These are phyloP conservation scores for Sylvicapra grimmia DNA, from an alignment of 2,113 vertebrate genomes.

Conservation along the genomic window DNA sequence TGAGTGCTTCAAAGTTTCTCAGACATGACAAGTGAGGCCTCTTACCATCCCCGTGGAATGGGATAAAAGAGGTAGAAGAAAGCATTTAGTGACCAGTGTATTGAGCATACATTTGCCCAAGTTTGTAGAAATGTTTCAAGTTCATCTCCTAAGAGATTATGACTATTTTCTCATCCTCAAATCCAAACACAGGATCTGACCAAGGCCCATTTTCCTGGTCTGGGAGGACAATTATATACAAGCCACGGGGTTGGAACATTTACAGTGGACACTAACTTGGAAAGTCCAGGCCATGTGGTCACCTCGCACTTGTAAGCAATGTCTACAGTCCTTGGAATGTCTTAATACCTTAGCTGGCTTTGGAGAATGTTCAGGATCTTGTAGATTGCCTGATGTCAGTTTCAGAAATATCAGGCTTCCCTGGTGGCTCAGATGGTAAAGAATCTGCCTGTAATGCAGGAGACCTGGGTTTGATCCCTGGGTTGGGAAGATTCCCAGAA, in stretches of 20 bases:
- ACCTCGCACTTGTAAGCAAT: not conserved
- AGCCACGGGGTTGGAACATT: not conserved
- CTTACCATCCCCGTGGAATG: not conserved
- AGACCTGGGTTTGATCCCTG: not conserved
- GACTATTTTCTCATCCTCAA: no score
- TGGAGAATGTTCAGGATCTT: not conserved
- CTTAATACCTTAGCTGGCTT: not conserved
- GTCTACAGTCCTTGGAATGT: fast-evolving
- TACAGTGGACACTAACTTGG: no score
- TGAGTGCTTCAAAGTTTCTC: not conserved
- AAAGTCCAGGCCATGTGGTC: not conserved
- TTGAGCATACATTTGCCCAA: fast-evolving
- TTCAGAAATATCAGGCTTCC: not conserved
- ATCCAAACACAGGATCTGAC: not conserved
- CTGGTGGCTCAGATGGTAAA: not conserved
- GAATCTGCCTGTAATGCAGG: not conserved
- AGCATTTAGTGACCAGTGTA: fast-evolving
- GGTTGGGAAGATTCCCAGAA: not conserved
- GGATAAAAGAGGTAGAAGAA: not conserved
- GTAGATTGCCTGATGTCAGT: not conserved
- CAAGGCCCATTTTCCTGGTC: not conserved
- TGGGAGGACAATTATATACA: not conserved
- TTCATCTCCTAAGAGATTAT: not conserved
- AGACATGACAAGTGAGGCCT: not conserved
- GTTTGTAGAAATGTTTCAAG: not conserved